These are phyloP conservation scores for Heliconius nattereri DNA, from an alignment of 1,140 invertebrate genomes.

Conservation along the genomic window DNA sequence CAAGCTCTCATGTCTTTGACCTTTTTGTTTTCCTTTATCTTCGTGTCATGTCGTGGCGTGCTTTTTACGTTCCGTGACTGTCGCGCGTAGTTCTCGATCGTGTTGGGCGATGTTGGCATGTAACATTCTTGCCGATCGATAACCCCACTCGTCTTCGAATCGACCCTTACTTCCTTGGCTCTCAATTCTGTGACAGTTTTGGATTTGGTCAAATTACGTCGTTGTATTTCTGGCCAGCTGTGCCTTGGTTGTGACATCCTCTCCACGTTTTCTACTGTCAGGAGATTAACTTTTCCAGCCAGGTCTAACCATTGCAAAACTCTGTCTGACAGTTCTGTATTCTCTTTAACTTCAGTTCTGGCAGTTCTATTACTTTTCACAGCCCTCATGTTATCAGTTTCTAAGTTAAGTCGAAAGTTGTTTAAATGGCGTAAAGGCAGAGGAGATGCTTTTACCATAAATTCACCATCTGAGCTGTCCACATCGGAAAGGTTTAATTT, in stretches of 20 bases:
- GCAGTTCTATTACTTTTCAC: slow-evolving; percentile 65
- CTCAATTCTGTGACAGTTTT: slow-evolving; percentile 62
- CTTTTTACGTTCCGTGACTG: slow-evolving; percentile 70
- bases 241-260: slow-evolving; percentile 68
- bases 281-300: slow-evolving; percentile 73
- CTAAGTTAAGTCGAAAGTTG: slow-evolving; percentile 40
- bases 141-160: slow-evolving; percentile 32
- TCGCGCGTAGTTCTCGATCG: slow-evolving; percentile 75
- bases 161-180: slow-evolving; percentile 51
- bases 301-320: slow-evolving; percentile 84
- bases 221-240: slow-evolving; percentile 73
- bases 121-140: slow-evolving; percentile 74
- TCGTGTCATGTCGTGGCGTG: slow-evolving; percentile 66
- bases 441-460: slow-evolving; percentile 54
- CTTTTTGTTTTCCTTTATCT: slow-evolving; percentile 63
- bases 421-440: slow-evolving; percentile 52
- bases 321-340: slow-evolving; percentile 80
- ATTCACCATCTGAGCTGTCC: slow-evolving; percentile 57
- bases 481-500: slow-evolving; percentile 61
- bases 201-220: slow-evolving; percentile 61
- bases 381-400: slow-evolving; percentile 56
- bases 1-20: slow-evolving; percentile 60
- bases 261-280: slow-evolving; percentile 59
- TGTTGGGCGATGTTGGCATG: slow-evolving; percentile 67
- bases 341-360: slow-evolving; percentile 58